Conservation (phyloP, 2,113 vertebrate species). For the Alethe castanea region DNA sequence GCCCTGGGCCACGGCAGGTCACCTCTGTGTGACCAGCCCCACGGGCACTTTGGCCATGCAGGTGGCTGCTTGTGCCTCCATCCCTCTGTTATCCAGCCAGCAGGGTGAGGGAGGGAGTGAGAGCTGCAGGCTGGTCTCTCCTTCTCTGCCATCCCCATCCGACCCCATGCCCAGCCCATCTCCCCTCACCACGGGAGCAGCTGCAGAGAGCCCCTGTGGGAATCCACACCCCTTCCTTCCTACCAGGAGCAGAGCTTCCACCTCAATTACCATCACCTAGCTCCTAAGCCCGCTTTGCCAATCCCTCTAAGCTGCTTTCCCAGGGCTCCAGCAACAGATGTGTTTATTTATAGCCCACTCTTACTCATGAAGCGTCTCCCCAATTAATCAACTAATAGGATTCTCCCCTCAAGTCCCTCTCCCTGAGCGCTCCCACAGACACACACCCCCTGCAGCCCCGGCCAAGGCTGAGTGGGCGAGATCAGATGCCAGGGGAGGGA, state of each 20-base stretch:
- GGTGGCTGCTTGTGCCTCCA: not conserved
- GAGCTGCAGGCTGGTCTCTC: not conserved
- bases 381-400: conserved; percentile 64
- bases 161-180: not conserved
- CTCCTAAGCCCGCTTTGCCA: conserved; percentile 36
- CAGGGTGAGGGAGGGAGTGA: not conserved
- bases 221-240: not conserved
- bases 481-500: conserved; percentile 28
- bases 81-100: not conserved
- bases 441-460: not conserved
- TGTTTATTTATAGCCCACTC: conserved; percentile 62
- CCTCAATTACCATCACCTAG: conserved; percentile 43
- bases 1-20: not conserved
- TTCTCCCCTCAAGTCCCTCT: not conserved
- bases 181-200: not conserved
- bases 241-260: not conserved
- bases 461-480: not conserved
- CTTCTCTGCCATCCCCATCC: not conserved
- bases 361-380: conserved; percentile 21
- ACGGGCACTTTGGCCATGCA: accelerated
- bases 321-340: not conserved
- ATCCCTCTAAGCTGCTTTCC: conserved; percentile 58
- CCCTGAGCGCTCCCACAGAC: not conserved
- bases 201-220: not conserved
- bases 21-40: not conserved